phyloP scores from a whole-genome alignment of 2,113 vertebrate genomes.

The Amphiprion ocellaris region DNA sequence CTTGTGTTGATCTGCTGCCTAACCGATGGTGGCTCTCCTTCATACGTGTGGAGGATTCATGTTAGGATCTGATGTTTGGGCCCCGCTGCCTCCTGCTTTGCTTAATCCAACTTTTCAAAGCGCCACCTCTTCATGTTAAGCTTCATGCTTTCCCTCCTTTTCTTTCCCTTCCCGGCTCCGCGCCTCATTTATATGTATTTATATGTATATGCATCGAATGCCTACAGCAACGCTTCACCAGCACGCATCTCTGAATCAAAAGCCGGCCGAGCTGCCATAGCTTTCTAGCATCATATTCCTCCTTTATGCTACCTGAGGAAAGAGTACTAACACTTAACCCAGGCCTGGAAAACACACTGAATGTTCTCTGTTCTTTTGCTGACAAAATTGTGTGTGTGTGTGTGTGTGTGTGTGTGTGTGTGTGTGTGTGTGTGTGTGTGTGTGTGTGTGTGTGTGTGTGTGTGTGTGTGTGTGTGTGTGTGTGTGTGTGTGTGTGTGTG shows the following conservation, averaged over 20 bases:
- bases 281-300: constrained; percentile 50
- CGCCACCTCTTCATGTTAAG: constrained; percentile 71
- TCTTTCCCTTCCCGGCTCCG: constrained; percentile 45
- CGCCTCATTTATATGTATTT: constrained; percentile 80
- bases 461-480: too few relatives aligned
- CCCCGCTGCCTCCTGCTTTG: constrained; percentile 64
- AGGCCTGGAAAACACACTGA: constrained; percentile 11
- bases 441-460: too few relatives aligned
- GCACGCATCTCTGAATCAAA: constrained; percentile 68
- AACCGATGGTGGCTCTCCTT: constrained; percentile 8
- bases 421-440: too few relatives aligned
- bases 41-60: constrained; percentile 51
- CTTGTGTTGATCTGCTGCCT: constrained; percentile 14
- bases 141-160: constrained; percentile 70
- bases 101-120: constrained; percentile 79
- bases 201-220: constrained; percentile 78
- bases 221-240: constrained; percentile 76
- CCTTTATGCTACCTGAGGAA: constrained; percentile 44
- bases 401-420: constrained; percentile 2
- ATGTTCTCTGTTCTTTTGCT: constrained; percentile 33
- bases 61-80: constrained; percentile 49
- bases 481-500: too few relatives aligned
- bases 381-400: neutral
- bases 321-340: constrained; percentile 37
- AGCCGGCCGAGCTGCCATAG: constrained; percentile 59